Evolutionary conservation across 1,140 invertebrate species (phyloP), one percentile per base, ranked within the genome.

Genomic region (Trichomalopsis sarcophagae): DNA sequence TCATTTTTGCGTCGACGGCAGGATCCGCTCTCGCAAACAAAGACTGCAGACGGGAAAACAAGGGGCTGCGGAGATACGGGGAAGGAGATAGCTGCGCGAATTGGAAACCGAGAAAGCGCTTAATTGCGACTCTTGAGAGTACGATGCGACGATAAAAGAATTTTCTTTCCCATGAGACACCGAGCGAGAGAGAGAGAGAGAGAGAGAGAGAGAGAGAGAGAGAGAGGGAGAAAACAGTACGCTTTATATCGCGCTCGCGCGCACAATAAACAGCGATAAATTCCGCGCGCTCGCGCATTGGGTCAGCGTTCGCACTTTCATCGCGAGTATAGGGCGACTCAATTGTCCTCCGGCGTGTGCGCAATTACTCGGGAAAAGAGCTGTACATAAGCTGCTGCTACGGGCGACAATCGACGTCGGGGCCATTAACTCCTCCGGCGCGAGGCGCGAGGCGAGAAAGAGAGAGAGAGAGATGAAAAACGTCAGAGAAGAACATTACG

Each of bases 291-390:
- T 1, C 68, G 68, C 68, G 68, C 68, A 69, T 30, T 69, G 68
- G 68, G 68, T 69, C 21, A 69, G 68, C 68, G 68, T 69, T 23
- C 68, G 27, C 68, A n/a, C 68, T n/a, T 10, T 11, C 9, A 30
- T 30, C 17, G 55, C 21, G 73, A n/a, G 14, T 21, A 2, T 11
- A 9, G 27, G 44, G 44, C 76, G 33, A 78, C 76, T 80, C 78
- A 69, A 80, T 80, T 62, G 78, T 44, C 62, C 78, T 23, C 33
- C 62, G 77, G 78, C 78, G 50, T 69, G 44, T 80, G 78, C 66
- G 55, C 50, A 80, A 80, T 80, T 80, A 69, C 30, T 30, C 75
- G 40, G 40, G 30, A 76, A 62, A 76, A 47, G 44, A 76, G 44
- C 7, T 17, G 6, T 17, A 76, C 21, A 84, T n/a, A 13, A 27